Base-by-base conservation (phyloP, 2,888 invertebrate species). In the Drosophila atripex region DNA sequence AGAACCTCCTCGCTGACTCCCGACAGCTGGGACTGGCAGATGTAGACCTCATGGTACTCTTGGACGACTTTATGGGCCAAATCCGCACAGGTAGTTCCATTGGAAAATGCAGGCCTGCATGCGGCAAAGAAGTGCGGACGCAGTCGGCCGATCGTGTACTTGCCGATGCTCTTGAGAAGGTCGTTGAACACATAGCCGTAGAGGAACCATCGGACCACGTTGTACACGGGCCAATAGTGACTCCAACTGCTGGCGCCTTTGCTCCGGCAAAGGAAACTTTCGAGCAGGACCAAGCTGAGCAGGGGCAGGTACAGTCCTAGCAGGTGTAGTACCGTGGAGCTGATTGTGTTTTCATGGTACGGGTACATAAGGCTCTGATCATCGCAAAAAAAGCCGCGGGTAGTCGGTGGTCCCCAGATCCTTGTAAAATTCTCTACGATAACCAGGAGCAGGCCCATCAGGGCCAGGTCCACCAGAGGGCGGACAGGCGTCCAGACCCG, bases 371-470 rank as follows among this genome's bases (percentile, higher is more conserved):
- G 49, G 0, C 80, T 49, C 30, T 79, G 77, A 46, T 89, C 89
- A 43, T 77, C 60, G 23, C 89, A 89, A 54, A 86, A 88, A 71
- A 89, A 89, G 0, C 90, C 90, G 1, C 86, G 82, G 21, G 76
- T 72, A 1, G 79, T 77, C 2, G 74, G 30, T 0, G 43, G 16
- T 3, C 68, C 57, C 73, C 71, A 74, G 0, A 88, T 3, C 0
- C 6, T 1, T 1, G 9, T 25, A 8, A 74, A 73, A 16, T 75
- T 70, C 3, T 25, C 43, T 1, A 54, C 25, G 5, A 88, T 9
- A 2, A 52, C 16, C 1, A 76, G 12, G 0, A 84, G 39, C 0
- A 51, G 12, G 4, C 25, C 47, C 3, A 84, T 18, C 0, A 84
- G 5, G 14, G 52, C 0, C 1, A 66, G 2, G 39, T 85, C 88